These are phyloP conservation scores for Ceratoteleas bidentatus DNA, from an alignment of 1,140 invertebrate genomes.

Conservation along the genomic window DNA sequence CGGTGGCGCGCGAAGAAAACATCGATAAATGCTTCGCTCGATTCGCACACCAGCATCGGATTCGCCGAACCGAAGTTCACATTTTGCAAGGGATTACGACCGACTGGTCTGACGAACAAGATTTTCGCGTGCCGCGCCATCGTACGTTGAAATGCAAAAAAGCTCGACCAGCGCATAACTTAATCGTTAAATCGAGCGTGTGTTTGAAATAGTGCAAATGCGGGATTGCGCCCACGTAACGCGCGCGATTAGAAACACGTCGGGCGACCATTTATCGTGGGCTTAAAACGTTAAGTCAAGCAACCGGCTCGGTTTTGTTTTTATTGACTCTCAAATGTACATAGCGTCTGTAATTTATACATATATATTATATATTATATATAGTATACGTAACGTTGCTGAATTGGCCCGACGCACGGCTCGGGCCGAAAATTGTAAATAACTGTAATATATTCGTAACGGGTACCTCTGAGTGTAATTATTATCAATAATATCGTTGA, in stretches of 20 bases:
- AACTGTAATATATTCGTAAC: constrained; percentile 67
- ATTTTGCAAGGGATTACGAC: constrained; percentile 27
- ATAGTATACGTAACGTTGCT: constrained; percentile 63
- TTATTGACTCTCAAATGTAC: constrained; percentile 73
- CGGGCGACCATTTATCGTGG: constrained; percentile 52
- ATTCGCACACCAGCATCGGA: no score
- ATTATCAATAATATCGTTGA: constrained; percentile 73
- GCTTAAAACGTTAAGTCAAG: constrained; percentile 48
- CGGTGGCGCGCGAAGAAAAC: constrained; percentile 44
- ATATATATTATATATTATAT: constrained; percentile 66
- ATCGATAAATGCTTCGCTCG: constrained; percentile 13
- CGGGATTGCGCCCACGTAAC: constrained; percentile 55
- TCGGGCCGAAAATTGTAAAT: constrained; percentile 60
- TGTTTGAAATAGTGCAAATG: constrained; percentile 52
- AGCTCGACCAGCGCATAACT: constrained; percentile 38
- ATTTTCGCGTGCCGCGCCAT: constrained; percentile 44
- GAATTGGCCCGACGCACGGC: constrained; percentile 28
- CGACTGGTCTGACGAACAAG: constrained; percentile 40
- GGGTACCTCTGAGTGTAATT: constrained; percentile 75
- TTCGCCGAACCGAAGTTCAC: no score
- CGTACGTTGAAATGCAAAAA: constrained; percentile 37
- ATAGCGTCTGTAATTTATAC: constrained; percentile 77
- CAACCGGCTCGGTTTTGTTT: constrained; percentile 43
- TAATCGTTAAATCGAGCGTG: constrained; percentile 57
- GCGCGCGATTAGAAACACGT: constrained; percentile 50